These are phyloP conservation scores for Calcarius ornatus DNA, from an alignment of 2,113 vertebrate genomes.

Conservation along the genomic window DNA sequence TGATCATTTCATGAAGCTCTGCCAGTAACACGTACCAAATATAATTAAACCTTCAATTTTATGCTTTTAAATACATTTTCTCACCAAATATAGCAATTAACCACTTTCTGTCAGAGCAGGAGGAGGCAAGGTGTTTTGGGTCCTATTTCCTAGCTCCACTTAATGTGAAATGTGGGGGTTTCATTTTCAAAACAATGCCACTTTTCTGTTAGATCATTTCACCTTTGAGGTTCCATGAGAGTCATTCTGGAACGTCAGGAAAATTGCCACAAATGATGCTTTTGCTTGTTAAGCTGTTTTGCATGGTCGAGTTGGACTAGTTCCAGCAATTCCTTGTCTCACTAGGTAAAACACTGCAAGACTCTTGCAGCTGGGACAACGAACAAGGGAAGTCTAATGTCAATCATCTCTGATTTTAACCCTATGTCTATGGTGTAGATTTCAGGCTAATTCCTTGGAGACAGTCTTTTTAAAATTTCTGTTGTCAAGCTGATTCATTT, in stretches of 20 bases:
- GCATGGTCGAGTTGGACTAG: background rate
- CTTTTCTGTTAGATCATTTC: background rate
- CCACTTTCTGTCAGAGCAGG: background rate
- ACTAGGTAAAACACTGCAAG: background rate
- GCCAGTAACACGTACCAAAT: constrained; percentile 47
- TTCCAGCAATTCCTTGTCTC: background rate
- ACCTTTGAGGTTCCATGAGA: background rate
- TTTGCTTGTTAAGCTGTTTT: background rate
- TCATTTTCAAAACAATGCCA: background rate
- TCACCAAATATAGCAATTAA: constrained; percentile 31
- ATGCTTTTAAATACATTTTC: constrained; percentile 7
- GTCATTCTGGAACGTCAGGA: background rate
- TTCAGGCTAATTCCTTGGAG: background rate
- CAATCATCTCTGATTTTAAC: background rate
- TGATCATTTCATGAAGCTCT: constrained; percentile 58
- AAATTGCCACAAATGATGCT: background rate
- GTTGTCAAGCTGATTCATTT: background rate
- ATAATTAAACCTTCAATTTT: constrained; percentile 48
- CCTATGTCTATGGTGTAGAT: background rate
- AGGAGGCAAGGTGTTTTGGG: background rate
- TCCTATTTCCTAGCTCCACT: background rate
- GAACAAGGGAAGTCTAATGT: background rate
- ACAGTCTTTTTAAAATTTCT: background rate
- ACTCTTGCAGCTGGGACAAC: background rate
- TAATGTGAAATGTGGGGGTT: background rate